Base-by-base conservation (phyloP, 2,113 vertebrate genomes). In the Halcyon malimbica region DNA sequence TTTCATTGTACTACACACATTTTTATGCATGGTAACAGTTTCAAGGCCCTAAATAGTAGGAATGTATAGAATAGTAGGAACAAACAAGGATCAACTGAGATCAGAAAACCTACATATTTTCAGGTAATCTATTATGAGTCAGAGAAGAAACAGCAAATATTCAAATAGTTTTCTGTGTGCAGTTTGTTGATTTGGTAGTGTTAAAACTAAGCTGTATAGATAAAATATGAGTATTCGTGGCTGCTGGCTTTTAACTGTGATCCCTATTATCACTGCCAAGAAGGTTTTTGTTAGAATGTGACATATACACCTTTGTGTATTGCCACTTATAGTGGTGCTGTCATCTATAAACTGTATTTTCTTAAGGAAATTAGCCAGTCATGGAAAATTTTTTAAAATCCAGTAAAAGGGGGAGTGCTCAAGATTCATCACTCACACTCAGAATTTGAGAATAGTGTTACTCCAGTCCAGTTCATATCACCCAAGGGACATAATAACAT, bases 61-160 rank as follows among this genome's bases (percentile, higher is more conserved):
- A 87, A 42, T 13, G 56, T 44, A 42, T 35, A 69, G 16, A 80
- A 76, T 5, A 16, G 4, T 18, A 63, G 31, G 51, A 92, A 92
- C 15, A 44, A 6, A 44, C 1, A 65, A 53, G 57, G 35, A 90
- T 82, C 28, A 84, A 6, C 31, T 41, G 19, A 12, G 25, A 37
- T 41, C 35, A 74, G 33, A 84, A 80, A 93, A 82, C 0, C 3
- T 65, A 65, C 3, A 19, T 25, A 31, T 20, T 93, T 87, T 59
- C 11, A 14, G 41, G 12, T n/a, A 69, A 73, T 19, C 6, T 60
- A 29, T 59, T 82, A n/a, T 0, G 0, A 51, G 2, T 25, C 28
- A 91, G 35, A 29, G 13, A 90, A 94, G 17, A 53, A 88, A 53
- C 0, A 56, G 10, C 9, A 89, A 80, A 68, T 84, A 63, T 64